Evolutionary conservation across 1,140 invertebrate genomes (phyloP), one percentile per base, ranked within the genome.

Genomic region (Trichonephila clavipes): DNA sequence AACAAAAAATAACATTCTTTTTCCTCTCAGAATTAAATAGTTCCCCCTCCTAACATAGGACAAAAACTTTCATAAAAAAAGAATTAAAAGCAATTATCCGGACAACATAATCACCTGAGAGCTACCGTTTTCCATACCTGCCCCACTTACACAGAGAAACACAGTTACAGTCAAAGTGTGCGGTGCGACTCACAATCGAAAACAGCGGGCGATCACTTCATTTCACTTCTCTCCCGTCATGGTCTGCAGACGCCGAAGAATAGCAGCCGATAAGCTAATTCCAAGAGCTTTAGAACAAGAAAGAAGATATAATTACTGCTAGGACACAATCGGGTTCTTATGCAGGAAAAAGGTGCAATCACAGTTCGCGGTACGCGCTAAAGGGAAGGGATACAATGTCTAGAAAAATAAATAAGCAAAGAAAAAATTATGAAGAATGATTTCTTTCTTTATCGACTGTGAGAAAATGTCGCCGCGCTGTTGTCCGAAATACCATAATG

Each of bases 231-330:
- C 51, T 12, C 19, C 59, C 59, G 77, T 85, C 90, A 92, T 69
- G 90, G 81, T 92, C 66, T 8, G 90, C 28, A 92, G 81, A 92
- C 82, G 81, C 85, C 21, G 66, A 69, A 92, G 90, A 92, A 92
- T 92, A 85, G 61, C 44, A 62, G 87, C 58, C 59, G 72, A 90
- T 90, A 90, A 90, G 72, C 72, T 82, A 81, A 90, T 81, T 81
- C 28, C 18, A 40, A 62, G 51, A 40, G 28, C 28, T 40, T 34
- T 61, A 58, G 18, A 69, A 69, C 87, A 88, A 69, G 72, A 62
- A 90, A 82, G 69, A 69, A 82, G 44, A 61, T 81, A 81, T 90
- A 90, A 90, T 90, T 90, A 90, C 89, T 18, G 58, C 83, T 28
- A 40, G 21, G 51, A 88, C 64, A 88, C 87, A 88, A 88, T 88